phyloP scores from a whole-genome alignment of 92 coral and sea anemone species.

The Virgularia gustaviana region DNA sequence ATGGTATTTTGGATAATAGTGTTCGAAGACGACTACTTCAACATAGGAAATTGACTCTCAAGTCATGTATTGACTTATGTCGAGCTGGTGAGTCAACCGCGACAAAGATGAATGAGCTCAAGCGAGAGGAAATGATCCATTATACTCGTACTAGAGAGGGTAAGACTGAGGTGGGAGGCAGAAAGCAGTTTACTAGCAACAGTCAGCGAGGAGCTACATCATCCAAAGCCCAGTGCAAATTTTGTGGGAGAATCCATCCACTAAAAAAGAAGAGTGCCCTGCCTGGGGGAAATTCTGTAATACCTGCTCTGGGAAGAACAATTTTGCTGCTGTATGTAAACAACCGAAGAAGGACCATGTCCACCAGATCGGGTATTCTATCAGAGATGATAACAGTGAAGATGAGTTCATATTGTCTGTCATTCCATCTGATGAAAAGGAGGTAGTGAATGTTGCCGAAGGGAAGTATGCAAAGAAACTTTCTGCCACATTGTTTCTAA shows the following conservation, averaged over 20 bases:
- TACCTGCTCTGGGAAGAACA: slow-evolving; percentile 37
- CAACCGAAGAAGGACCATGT: slow-evolving; percentile 9
- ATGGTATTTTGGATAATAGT: slow-evolving; percentile 47
- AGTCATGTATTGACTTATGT: slow-evolving; percentile 52
- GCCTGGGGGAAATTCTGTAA: slow-evolving; percentile 47
- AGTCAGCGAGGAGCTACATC: neutral
- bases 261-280: slow-evolving; percentile 44
- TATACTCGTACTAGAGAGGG: neutral
- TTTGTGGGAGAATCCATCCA: slow-evolving; percentile 39
- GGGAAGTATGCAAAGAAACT: slow-evolving; percentile 27
- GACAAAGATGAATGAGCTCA: slow-evolving; percentile 42
- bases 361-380: neutral
- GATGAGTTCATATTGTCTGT: slow-evolving; percentile 37
- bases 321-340: slow-evolving; percentile 45
- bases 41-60: slow-evolving; percentile 51
- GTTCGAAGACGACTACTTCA: slow-evolving; percentile 49
- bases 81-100: slow-evolving; percentile 49
- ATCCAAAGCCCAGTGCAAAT: slow-evolving; percentile 18
- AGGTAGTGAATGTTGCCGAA: neutral
- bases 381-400: slow-evolving; percentile 22
- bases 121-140: slow-evolving; percentile 27
- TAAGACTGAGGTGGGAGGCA: no score
- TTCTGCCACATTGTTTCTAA: slow-evolving; percentile 29
- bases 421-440: neutral
- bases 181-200: neutral